These are phyloP conservation scores for Aporophyla nigra DNA, from an alignment of 2,888 invertebrate genomes.

Conservation along the genomic window DNA sequence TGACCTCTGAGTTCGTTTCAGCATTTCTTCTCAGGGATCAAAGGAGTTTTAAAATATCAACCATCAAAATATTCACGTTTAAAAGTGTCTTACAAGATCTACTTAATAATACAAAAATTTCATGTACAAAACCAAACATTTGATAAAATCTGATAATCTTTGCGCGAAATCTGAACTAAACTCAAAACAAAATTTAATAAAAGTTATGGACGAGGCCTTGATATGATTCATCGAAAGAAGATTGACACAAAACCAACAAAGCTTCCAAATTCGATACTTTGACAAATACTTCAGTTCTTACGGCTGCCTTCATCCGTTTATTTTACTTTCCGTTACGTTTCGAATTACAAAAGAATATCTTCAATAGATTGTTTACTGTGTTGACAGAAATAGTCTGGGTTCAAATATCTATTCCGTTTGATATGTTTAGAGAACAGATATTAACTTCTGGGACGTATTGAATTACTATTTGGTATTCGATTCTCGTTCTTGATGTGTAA, in stretches of 20 bases:
- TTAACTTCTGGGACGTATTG: not conserved
- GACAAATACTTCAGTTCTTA: conserved; percentile 56
- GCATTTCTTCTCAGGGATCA: no score
- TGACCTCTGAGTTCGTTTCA: no score
- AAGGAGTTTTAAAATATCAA: no score
- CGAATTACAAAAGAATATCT: conserved; percentile 66
- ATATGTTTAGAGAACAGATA: conserved; percentile 49
- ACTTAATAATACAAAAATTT: not conserved
- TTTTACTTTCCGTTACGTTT: conserved; percentile 63
- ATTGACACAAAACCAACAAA: conserved; percentile 55
- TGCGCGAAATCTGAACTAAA: not conserved
- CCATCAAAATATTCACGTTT: no score
- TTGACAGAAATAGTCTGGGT: conserved; percentile 49
- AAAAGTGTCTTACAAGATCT: no score
- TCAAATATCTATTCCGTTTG: conserved; percentile 41
- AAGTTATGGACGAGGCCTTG: conserved; percentile 16
- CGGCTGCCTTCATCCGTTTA: conserved; percentile 46
- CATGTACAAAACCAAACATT: not conserved
- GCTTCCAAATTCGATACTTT: conserved; percentile 63
- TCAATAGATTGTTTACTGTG: conserved; percentile 60
- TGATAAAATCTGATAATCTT: not conserved
- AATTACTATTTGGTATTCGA: not conserved
- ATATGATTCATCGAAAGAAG: conserved; percentile 26
- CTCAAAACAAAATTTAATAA: not conserved
- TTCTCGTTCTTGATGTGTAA: not conserved